These are phyloP conservation scores for Scytalopus superciliaris DNA, from an alignment of 2,113 vertebrate genomes.

Conservation along the genomic window DNA sequence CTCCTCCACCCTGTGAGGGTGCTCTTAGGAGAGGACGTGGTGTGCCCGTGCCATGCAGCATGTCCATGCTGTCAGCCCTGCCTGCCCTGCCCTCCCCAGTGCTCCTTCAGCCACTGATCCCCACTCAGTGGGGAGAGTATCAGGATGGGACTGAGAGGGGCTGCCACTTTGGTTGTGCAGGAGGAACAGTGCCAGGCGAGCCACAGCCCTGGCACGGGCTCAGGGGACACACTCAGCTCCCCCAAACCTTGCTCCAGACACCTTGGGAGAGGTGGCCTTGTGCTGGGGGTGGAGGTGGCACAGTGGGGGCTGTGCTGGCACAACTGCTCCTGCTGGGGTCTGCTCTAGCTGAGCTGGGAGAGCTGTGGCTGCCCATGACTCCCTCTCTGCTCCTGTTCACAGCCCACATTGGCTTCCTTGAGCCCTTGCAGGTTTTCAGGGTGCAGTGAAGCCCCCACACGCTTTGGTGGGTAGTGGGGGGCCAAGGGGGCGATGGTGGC, in stretches of 20 bases:
- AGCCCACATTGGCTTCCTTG: rapidly evolving
- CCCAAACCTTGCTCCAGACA: not conserved
- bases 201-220: not conserved
- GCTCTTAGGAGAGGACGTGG: not conserved
- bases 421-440: not conserved
- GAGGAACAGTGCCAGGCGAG: rapidly evolving
- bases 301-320: not conserved
- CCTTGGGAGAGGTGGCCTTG: not conserved
- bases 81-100: not conserved
- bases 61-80: not conserved
- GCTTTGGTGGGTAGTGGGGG: rapidly evolving
- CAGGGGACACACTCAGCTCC: rapidly evolving
- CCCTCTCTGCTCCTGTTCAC: not conserved
- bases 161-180: rapidly evolving
- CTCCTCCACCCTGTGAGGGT: not conserved
- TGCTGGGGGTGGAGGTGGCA: not conserved
- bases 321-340: not conserved
- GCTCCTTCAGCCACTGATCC: not conserved
- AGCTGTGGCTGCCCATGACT: rapidly evolving
- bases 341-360: rapidly evolving
- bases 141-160: rapidly evolving
- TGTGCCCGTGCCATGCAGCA: not conserved
- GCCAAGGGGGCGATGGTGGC: not conserved
- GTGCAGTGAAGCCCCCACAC: not conserved
- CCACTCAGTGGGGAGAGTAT: rapidly evolving